Evolutionary conservation across 1,140 invertebrate genomes (phyloP), one percentile per base, ranked within the genome.

Genomic region (Drosophila trapezifrons): DNA sequence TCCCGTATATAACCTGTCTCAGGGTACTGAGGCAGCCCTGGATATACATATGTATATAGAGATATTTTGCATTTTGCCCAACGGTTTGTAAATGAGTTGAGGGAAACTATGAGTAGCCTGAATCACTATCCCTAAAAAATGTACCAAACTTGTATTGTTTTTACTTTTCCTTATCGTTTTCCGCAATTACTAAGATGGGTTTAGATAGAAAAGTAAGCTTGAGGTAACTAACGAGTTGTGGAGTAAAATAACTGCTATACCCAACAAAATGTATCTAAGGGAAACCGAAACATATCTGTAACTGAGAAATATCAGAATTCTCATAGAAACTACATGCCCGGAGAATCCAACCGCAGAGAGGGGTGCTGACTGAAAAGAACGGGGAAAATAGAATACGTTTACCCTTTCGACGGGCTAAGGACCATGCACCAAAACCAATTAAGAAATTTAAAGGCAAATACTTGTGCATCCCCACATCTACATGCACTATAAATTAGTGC

Each of bases 381-480:
- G 29, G 22, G 13, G 12, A 29, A 51, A 40, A 42, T 22, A 43
- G 18, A 54, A 29, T 18, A 40, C 35, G 37, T 40, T 15, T 20
- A 45, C 35, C 46, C 52, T 47, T 71, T 71, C 67, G 29, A 15
- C 27, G 18, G 17, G 15, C 32, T 15, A 8, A 60, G 52, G 64
- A 58, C 52, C 65, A 77, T 56, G 73, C 80, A 72, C 47, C 74
- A 59, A 45, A 84, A 78, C 84, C 80, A 89, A 89, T 89, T 89
- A 89, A 89, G 85, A 89, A 89, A 89, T 89, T 89, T 84, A 80
- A 89, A 78, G 85, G 76, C 80, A 89, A 80, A 89, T 89, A 89
- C 80, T 83, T 64, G 62, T 64, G 75, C 74, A 85, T 66, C 47
- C 42, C 8, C 59, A 49, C 38, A 72, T 38, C 54, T 37, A 62